These are phyloP conservation scores for Drosophila obscura DNA, from an alignment of 1,140 invertebrate genomes.

Conservation along the genomic window DNA sequence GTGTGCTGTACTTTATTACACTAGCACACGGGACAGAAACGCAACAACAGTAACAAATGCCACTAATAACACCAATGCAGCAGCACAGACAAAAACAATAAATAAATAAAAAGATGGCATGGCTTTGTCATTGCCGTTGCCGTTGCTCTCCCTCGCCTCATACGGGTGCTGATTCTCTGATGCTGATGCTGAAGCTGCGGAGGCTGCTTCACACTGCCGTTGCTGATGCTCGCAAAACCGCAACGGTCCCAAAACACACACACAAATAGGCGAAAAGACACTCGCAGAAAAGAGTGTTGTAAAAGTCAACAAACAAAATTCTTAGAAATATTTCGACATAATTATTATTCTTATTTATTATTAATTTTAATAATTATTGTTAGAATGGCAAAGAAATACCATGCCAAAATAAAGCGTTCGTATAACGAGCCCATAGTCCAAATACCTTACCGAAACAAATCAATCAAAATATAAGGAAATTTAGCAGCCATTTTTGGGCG, in stretches of 20 bases:
- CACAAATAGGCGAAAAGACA: background rate
- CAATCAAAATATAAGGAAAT: no score
- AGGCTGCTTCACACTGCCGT: background rate
- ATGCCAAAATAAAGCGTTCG: no score
- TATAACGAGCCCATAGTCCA: no score
- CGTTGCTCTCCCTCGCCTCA: constrained; percentile 4
- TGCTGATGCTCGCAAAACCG: constrained; percentile 75
- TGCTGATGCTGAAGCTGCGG: constrained; percentile 13
- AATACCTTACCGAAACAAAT: no score
- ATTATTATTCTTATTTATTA: no score
- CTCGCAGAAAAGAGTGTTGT: background rate
- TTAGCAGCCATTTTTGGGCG: no score
- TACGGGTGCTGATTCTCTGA: constrained; percentile 18
- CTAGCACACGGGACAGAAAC: constrained; percentile 15
- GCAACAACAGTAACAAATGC: constrained; percentile 40
- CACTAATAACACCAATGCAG: constrained; percentile 79
- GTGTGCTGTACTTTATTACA: constrained; percentile 73
- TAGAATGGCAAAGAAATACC: no score
- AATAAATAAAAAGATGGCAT: constrained; percentile 81
- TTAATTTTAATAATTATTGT: no score
- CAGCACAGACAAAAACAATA: constrained; percentile 80
- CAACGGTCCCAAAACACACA: constrained; percentile 44
- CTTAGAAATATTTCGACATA: no score
- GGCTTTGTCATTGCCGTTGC: constrained; percentile 70
- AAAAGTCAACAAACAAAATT: no score